Evolutionary conservation across 2,797 vertebrate species (phyloP).

Genomic region (Lacerta viridis): DNA sequence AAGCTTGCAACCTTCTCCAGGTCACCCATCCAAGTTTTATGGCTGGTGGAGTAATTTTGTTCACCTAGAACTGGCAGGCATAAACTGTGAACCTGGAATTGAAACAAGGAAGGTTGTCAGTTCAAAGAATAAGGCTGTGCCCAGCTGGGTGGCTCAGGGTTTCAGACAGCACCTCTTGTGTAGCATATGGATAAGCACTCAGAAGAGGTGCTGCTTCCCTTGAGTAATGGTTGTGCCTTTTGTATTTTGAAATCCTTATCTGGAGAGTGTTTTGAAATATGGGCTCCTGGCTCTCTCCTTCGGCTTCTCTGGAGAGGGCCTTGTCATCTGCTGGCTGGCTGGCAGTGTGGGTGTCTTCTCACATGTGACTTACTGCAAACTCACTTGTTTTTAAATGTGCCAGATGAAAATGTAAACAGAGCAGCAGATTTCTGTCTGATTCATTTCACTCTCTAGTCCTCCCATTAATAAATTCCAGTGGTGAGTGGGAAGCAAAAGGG

Average conservation of each 20-base stretch:
- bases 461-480: constrained; percentile 1
- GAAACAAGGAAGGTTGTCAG: too few relatives aligned
- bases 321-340: not conserved
- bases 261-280: constrained; percentile 8
- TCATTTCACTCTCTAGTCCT: constrained; percentile 23
- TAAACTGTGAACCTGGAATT: not conserved
- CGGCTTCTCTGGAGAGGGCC: not conserved
- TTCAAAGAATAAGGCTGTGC: too few relatives aligned
- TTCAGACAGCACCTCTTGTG: too few relatives aligned
- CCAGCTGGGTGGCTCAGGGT: too few relatives aligned
- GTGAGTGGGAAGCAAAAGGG: constrained; percentile 13
- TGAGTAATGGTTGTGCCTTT: not conserved
- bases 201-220: not conserved
- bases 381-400: not conserved
- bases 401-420: constrained; percentile 19
- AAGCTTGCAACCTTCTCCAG: not conserved
- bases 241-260: constrained; percentile 1
- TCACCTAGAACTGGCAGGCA: not conserved
- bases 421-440: constrained; percentile 30
- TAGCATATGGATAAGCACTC: not conserved
- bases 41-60: not conserved
- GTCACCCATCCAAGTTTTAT: not conserved
- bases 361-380: not conserved
- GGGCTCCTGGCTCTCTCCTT: not conserved
- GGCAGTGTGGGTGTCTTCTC: not conserved